Evolutionary conservation across 2,797 vertebrate genomes (phyloP).

Genomic region (Geotrypetes seraphini): DNA sequence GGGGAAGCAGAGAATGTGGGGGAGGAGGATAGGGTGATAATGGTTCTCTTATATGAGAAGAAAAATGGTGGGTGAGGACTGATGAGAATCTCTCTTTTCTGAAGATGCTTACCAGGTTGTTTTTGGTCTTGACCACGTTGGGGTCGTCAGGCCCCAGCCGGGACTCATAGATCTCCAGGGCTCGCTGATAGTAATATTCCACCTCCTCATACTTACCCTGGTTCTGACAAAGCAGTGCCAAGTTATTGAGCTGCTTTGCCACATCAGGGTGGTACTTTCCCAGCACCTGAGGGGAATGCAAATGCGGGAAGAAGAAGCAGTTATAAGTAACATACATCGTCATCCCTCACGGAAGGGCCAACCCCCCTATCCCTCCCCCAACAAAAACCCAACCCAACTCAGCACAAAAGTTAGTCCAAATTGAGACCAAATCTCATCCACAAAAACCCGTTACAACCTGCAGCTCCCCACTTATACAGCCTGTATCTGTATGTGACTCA

Average conservation of each 20-base stretch:
- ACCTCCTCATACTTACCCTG: constrained; percentile 49
- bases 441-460: too few species aligned
- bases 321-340: background rate
- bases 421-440: background rate
- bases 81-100: too few species aligned
- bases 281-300: constrained; percentile 18
- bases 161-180: constrained; percentile 41
- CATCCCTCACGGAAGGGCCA: too few species aligned
- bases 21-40: background rate
- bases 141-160: constrained; percentile 42
- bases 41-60: too few species aligned
- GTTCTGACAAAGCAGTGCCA: constrained; percentile 49
- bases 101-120: constrained; percentile 49
- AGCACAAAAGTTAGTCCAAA: background rate
- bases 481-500: too few species aligned
- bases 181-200: constrained; percentile 44
- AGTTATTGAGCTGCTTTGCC: constrained; percentile 49
- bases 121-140: constrained; percentile 51
- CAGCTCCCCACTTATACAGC: too few species aligned
- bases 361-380: too few species aligned
- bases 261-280: constrained; percentile 70
- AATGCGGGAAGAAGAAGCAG: rapidly evolving
- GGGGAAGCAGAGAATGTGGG: too few species aligned
- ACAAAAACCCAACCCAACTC: background rate
- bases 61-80: too few species aligned